phyloP scores from a whole-genome alignment of 2,888 invertebrate species.

The Andrena hattorfiana region DNA sequence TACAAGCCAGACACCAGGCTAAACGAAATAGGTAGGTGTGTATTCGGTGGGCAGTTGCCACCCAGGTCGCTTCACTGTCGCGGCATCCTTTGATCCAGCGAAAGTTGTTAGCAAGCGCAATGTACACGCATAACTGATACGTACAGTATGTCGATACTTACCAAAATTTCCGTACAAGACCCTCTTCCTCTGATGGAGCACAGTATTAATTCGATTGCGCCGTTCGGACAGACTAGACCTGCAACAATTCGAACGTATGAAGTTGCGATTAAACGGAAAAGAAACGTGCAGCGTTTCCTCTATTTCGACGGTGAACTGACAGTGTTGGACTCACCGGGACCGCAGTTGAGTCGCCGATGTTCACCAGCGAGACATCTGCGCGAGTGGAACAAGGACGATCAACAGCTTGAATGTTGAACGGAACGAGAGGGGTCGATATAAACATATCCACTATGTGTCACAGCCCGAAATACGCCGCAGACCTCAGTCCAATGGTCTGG shows the following conservation, averaged over 20 bases:
- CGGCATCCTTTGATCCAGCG: no score
- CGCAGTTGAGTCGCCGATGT: constrained; percentile 53
- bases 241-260: neutral
- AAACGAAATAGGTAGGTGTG: neutral
- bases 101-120: no score
- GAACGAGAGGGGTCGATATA: constrained; percentile 59
- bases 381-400: constrained; percentile 38
- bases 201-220: no score
- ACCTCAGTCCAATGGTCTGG: constrained; percentile 49
- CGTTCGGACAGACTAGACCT: no score
- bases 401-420: neutral
- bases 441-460: constrained; percentile 70
- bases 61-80: no score
- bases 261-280: neutral
- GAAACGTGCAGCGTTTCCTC: neutral
- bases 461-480: constrained; percentile 71
- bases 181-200: no score
- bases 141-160: no score
- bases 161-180: no score
- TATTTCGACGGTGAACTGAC: constrained; percentile 23
- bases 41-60: neutral
- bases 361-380: constrained; percentile 27
- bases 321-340: constrained; percentile 34
- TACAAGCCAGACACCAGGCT: constrained; percentile 35
- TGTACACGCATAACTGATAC: no score